phyloP scores from a whole-genome alignment of 2,888 invertebrate species.

The Melitaea athalia region DNA sequence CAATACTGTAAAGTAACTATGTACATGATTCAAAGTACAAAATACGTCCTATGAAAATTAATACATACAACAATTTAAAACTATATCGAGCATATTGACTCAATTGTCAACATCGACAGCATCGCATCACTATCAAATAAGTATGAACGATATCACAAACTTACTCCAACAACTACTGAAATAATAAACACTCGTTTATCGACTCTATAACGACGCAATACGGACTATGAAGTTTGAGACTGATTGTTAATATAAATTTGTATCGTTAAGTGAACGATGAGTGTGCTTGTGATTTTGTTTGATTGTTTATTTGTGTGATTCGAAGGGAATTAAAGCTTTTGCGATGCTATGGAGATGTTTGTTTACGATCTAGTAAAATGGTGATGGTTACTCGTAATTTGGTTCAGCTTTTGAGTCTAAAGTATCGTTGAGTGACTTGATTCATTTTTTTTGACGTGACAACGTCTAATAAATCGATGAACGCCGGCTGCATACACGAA shows the following conservation, averaged over 20 bases:
- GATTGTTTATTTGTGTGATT: slow-evolving; percentile 74
- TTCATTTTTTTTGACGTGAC: too few relatives aligned
- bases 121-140: slow-evolving; percentile 54
- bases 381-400: neutral
- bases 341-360: neutral
- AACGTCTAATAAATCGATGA: too few relatives aligned
- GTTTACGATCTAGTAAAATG: neutral
- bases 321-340: slow-evolving; percentile 51
- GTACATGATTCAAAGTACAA: neutral
- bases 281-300: slow-evolving; percentile 72
- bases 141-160: slow-evolving; percentile 47
- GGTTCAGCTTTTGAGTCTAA: neutral
- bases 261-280: slow-evolving; percentile 65
- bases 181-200: slow-evolving; percentile 30
- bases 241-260: slow-evolving; percentile 36
- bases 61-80: neutral
- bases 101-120: slow-evolving; percentile 43
- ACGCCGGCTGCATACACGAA: too few relatives aligned
- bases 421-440: too few relatives aligned
- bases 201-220: slow-evolving; percentile 41
- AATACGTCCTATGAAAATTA: slow-evolving; percentile 9
- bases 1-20: neutral
- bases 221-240: slow-evolving; percentile 27
- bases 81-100: slow-evolving; percentile 15
- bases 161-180: slow-evolving; percentile 32